Conservation (phyloP, 2,797 vertebrate species). For the Pristis pectinata region DNA sequence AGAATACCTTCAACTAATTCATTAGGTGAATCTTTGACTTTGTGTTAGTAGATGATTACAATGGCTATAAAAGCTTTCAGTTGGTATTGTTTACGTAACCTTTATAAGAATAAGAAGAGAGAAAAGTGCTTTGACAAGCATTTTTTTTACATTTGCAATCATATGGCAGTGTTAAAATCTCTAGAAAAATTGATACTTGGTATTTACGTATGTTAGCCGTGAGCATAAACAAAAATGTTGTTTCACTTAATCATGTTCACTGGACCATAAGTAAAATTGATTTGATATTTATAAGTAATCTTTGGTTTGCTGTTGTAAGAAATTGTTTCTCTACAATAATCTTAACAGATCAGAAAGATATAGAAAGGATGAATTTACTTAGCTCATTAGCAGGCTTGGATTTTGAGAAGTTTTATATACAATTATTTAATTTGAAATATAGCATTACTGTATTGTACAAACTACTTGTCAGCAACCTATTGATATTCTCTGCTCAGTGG, state of each 20-base stretch:
- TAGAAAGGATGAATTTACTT: neutral
- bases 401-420: neutral
- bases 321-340: neutral
- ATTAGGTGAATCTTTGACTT: neutral
- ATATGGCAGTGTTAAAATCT: neutral
- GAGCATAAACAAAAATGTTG: neutral
- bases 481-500: neutral
- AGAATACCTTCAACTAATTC: too few relatives aligned
- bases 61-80: neutral
- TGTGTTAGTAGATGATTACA: neutral
- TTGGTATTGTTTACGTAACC: neutral
- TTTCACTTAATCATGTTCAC: neutral
- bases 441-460: neutral
- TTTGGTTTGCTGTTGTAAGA: neutral
- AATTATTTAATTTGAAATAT: neutral
- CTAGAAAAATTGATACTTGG: neutral
- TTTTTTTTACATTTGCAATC: neutral
- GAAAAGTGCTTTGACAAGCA: neutral
- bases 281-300: neutral
- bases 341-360: neutral
- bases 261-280: neutral
- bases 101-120: neutral
- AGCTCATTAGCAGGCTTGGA: neutral
- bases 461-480: neutral
- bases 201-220: too few relatives aligned